Conservation (phyloP, 2,113 vertebrate species). For the Phaethon lepturus region DNA sequence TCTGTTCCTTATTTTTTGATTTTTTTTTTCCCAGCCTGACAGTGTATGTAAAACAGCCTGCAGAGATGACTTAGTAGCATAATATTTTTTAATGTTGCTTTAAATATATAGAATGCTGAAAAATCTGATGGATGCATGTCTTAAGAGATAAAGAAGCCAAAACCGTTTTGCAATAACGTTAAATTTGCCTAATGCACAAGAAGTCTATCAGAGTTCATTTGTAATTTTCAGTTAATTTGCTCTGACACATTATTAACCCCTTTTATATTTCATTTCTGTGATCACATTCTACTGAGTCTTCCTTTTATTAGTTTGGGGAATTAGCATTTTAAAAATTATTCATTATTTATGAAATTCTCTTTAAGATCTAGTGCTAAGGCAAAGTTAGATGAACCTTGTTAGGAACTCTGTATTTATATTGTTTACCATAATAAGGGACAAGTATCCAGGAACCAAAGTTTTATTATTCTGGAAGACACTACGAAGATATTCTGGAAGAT, state of each 20-base stretch:
- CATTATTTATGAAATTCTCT: neutral
- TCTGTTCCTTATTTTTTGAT: neutral
- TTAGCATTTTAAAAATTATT: neutral
- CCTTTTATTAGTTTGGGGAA: neutral
- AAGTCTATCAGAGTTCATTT: neutral
- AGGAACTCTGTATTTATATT: neutral
- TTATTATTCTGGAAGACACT: neutral
- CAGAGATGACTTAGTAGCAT: neutral
- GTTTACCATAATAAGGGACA: neutral
- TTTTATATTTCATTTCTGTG: neutral
- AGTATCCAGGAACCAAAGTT: neutral
- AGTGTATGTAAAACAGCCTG: neutral
- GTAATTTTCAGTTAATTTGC: neutral
- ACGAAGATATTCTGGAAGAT: neutral
- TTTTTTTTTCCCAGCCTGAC: neutral
- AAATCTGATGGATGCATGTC: neutral
- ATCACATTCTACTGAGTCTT: neutral
- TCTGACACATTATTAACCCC: neutral
- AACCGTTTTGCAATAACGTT: fast-evolving
- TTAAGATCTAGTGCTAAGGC: neutral
- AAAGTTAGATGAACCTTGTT: neutral
- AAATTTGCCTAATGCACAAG: neutral
- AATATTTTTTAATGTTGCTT: neutral
- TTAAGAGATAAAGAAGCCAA: neutral
- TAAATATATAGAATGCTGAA: neutral